Conservation (phyloP, 2,888 invertebrate species). For the Meganola albula region DNA sequence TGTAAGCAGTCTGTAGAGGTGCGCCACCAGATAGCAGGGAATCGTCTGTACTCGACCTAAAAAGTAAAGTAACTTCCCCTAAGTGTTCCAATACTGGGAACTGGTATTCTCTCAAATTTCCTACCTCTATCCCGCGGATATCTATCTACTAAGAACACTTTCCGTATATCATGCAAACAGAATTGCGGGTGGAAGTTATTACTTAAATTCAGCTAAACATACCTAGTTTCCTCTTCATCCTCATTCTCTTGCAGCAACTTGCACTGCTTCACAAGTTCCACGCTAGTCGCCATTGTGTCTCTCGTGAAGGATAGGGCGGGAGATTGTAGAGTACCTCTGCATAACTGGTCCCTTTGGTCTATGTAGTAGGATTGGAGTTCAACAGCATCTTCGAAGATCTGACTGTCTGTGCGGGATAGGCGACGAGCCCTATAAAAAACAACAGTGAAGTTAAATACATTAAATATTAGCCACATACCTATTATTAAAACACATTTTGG, state of each 20-base stretch:
- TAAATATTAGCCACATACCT: too few relatives aligned
- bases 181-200: neutral
- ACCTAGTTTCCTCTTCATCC: slow-evolving; percentile 84
- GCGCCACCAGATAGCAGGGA: slow-evolving; percentile 63
- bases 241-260: slow-evolving; percentile 87
- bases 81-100: too few relatives aligned
- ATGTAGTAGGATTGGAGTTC: slow-evolving; percentile 96
- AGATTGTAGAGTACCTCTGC: slow-evolving; percentile 88
- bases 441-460: too few relatives aligned
- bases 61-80: neutral
- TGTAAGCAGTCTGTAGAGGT: slow-evolving; percentile 57
- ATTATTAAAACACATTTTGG: too few relatives aligned
- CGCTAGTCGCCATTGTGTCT: slow-evolving; percentile 84
- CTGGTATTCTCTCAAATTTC: too few relatives aligned
- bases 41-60: slow-evolving; percentile 68
- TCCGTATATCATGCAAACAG: neutral
- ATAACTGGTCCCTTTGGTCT: slow-evolving; percentile 83
- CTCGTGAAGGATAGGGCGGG: slow-evolving; percentile 91
- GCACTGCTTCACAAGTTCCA: slow-evolving; percentile 85
- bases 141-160: too few relatives aligned
- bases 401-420: slow-evolving; percentile 93
- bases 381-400: slow-evolving; percentile 96
- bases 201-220: slow-evolving; percentile 1
- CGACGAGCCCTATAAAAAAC: slow-evolving; percentile 82
- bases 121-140: too few relatives aligned